Base-by-base conservation (phyloP, 2,113 vertebrate species). In the Kryptolebias marmoratus region DNA sequence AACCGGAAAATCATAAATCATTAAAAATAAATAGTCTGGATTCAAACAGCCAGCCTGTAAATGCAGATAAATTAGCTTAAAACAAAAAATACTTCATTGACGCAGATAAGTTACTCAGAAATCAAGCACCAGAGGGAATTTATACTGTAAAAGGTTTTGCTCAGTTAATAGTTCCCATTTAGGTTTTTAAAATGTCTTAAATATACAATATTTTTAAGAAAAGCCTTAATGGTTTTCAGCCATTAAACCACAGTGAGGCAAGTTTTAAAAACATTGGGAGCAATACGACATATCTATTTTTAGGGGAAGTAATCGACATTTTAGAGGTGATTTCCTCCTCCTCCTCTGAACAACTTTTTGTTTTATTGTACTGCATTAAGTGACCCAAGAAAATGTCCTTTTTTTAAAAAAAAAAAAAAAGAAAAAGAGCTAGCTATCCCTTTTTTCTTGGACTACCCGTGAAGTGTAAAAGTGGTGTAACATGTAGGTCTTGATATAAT, bases 381-480 rank as follows among this genome's bases (percentile, higher is more conserved):
- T 68, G 58, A 59, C 58, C 18, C 11, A n/a, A 61, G 53, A 45
- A 66, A 66, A 57, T 0, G 8, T 82, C 70, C 75, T 32, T 55
- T 60, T 67, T 74, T 22, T 22, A 1, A 22, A 22, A 22, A 22
- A 22, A 1, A 22, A 22, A 22, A 22, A 22, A 22, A 22, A 22
- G 72, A 36, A 73, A 81, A 63, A 54, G 36, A 31, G 60, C 53
- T 65, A 60, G 82, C 81, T 78, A 78, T 83, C 31, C 57, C 57
- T 57, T 22, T 79, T 75, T 76, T 66, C 75, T 42, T 75, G 53
- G 56, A 75, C 64, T 75, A 72, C 69, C 61, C 62, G 68, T 86
- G 76, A 74, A 73, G 76, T 86, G 70, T 73, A 48, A 57, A 58
- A 80, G 67, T 83, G 81, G n/a, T 71, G 83, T 80, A 73, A 83